Evolutionary conservation across 37 sponge, comb jelly and placozoan genomes (phyloP).

Genomic region (Bolinopsis microptera): DNA sequence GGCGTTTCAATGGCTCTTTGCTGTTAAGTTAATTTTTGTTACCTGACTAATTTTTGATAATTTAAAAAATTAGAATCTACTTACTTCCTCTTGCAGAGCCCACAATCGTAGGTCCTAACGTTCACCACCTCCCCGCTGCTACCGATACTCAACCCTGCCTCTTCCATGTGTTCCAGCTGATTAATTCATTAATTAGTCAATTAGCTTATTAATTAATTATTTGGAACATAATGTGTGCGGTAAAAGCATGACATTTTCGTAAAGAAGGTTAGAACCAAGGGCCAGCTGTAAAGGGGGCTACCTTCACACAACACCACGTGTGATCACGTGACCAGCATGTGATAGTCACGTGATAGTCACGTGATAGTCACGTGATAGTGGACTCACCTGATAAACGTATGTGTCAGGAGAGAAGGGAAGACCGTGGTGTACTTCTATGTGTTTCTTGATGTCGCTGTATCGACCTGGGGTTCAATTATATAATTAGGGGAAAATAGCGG

Average conservation of each 20-base stretch:
- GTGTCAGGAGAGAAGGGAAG: slow-evolving; percentile 48
- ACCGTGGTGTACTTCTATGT: slow-evolving; percentile 63
- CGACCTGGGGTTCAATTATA: slow-evolving; percentile 38
- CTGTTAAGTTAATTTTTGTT: neutral
- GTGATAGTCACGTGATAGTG: too few species aligned
- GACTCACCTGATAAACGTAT: slow-evolving; percentile 38
- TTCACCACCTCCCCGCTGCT: slow-evolving; percentile 64
- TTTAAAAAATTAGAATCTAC: neutral
- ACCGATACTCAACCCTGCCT: slow-evolving; percentile 44
- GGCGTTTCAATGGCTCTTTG: too few species aligned
- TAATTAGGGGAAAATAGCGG: too few species aligned
- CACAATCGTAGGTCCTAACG: slow-evolving; percentile 51
- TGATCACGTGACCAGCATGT: too few species aligned
- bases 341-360: too few species aligned
- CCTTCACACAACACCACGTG: too few species aligned
- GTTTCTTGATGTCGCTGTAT: slow-evolving; percentile 62
- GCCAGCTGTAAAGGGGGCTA: neutral
- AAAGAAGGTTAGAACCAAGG: neutral
- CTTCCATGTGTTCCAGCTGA: slow-evolving; percentile 39
- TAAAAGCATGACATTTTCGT: too few species aligned
- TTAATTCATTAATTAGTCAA: too few species aligned
- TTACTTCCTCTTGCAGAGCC: slow-evolving; percentile 61
- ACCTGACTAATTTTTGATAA: neutral
- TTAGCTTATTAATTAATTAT: too few species aligned
- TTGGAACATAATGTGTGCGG: too few species aligned